A percentile compares a stretch with the other conserved stretches of the same genome.
phyloP scores from a whole-genome alignment of 2,888 invertebrate species.

The Watsonalla cultraria region DNA sequence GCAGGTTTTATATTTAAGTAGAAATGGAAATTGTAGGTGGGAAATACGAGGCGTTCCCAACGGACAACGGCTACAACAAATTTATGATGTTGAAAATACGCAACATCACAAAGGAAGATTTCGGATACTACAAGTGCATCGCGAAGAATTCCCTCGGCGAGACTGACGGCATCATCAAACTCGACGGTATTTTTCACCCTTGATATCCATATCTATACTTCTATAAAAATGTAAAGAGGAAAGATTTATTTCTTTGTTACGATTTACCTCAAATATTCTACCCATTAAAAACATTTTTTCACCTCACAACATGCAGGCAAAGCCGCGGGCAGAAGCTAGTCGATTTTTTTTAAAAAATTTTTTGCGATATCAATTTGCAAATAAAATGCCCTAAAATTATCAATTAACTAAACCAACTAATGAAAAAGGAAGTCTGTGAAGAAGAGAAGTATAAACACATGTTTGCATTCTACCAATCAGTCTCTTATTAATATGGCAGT shows the following conservation, averaged over 20 bases:
- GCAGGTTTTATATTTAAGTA: slow-evolving; percentile 76
- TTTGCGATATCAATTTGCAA: slow-evolving; percentile 25
- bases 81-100: slow-evolving; percentile 95
- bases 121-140: slow-evolving; percentile 93
- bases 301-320: no score
- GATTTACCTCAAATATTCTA: no score
- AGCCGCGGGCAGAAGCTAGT: no score
- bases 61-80: slow-evolving; percentile 93
- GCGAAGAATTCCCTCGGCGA: slow-evolving; percentile 95
- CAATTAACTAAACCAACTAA: slow-evolving; percentile 3
- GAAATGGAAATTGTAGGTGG: slow-evolving; percentile 88
- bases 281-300: no score
- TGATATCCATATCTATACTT: slow-evolving; percentile 30
- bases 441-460: no score
- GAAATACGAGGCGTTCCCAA: slow-evolving; percentile 92
- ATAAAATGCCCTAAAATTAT: slow-evolving; percentile 24
- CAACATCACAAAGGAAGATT: slow-evolving; percentile 88
- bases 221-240: slow-evolving; percentile 6
- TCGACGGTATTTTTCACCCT: slow-evolving; percentile 82
- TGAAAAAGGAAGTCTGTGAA: background rate
- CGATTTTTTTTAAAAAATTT: background rate
- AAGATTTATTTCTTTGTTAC: no score
- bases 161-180: slow-evolving; percentile 93
- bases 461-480: no score
- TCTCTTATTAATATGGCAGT: no score